Conservation (phyloP, 2,888 invertebrate species). For the Thelaira solivaga region DNA sequence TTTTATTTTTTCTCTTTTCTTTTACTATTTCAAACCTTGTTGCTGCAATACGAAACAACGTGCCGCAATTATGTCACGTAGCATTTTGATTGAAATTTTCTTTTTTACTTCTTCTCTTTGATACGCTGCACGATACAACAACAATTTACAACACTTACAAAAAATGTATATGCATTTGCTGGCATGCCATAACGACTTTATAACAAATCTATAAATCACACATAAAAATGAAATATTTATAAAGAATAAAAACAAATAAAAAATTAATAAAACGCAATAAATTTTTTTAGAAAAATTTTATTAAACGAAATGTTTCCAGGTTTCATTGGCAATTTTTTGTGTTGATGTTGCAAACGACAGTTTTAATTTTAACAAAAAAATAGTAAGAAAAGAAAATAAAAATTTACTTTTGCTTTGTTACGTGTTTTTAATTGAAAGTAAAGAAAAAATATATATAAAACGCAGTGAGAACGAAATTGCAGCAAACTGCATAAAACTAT, state of each 20-base stretch:
- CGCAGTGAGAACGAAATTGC: neutral
- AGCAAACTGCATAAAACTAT: neutral
- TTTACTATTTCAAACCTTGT: constrained; percentile 17
- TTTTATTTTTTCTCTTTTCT: neutral
- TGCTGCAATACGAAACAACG: constrained; percentile 22
- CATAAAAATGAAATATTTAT: neutral
- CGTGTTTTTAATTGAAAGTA: constrained; percentile 41
- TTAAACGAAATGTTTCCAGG: neutral
- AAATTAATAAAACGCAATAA: neutral
- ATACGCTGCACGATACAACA: constrained; percentile 22
- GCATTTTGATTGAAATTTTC: constrained; percentile 52
- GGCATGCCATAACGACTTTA: constrained; percentile 4
- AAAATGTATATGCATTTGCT: too few species aligned
- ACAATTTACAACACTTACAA: too few species aligned
- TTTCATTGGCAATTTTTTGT: constrained; percentile 35
- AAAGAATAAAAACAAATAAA: neutral
- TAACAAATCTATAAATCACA: neutral
- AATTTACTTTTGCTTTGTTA: neutral
- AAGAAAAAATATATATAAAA: neutral
- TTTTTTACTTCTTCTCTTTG: constrained; percentile 31
- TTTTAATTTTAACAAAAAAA: too few species aligned
- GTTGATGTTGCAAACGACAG: too few species aligned
- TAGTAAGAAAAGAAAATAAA: too few species aligned
- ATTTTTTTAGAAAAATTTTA: constrained; percentile 41
- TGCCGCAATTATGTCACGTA: constrained; percentile 51